Conservation (phyloP, 2,797 vertebrate genomes). For the Halcyon chelicuti region DNA sequence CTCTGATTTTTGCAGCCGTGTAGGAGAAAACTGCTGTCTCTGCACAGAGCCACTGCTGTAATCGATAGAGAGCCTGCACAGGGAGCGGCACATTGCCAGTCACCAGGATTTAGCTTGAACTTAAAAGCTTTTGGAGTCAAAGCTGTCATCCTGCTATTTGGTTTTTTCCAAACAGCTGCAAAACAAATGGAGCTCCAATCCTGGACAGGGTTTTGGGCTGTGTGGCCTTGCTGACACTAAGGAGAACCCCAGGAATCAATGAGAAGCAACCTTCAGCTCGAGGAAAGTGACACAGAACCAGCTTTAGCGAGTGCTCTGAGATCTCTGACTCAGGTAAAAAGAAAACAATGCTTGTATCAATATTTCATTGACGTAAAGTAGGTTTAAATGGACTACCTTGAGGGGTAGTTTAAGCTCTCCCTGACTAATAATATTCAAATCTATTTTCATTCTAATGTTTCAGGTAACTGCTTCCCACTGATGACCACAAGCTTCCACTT, state of each 20-base stretch:
- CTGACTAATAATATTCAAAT: not conserved
- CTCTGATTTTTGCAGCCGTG: not conserved
- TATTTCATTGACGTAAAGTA: not conserved
- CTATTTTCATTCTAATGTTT: not conserved
- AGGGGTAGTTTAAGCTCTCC: not conserved
- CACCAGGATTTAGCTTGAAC: not conserved
- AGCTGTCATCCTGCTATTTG: not conserved
- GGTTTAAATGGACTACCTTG: not conserved
- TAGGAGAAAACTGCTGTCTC: slow-evolving; percentile 2
- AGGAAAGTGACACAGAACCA: not conserved
- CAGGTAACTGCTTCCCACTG: not conserved
- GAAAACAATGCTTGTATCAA: not conserved
- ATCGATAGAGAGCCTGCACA: not conserved
- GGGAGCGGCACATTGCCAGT: not conserved
- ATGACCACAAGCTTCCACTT: not conserved
- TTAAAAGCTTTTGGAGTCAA: not conserved
- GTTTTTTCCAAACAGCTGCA: not conserved
- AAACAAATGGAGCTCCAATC: not conserved
- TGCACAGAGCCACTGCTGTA: not conserved
- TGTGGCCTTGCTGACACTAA: not conserved
- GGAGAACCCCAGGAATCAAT: not conserved
- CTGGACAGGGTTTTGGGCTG: not conserved
- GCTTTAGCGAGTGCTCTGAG: not conserved
- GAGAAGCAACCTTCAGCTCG: not conserved
- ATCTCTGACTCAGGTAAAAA: not conserved